Evolutionary conservation across 2,888 invertebrate species (phyloP).

Genomic region (Slavum lentiscoides): DNA sequence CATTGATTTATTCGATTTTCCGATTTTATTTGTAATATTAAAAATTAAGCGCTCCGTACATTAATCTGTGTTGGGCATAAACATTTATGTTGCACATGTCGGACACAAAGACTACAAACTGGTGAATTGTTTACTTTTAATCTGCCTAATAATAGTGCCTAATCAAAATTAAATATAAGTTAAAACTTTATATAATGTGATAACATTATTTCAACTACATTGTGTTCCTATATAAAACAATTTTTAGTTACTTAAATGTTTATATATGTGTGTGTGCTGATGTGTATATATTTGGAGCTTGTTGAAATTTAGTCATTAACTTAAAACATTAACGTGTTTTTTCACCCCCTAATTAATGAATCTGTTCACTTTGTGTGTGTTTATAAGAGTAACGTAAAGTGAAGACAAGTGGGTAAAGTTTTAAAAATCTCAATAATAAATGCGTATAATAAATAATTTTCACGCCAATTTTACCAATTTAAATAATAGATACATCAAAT

Average conservation of each 20-base stretch:
- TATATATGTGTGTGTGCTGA: conserved; percentile 4
- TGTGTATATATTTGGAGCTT: conserved; percentile 1
- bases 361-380: too few relatives aligned
- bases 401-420: background rate
- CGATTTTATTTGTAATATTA: too few relatives aligned
- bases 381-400: background rate
- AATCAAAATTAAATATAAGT: conserved; percentile 1
- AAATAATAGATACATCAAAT: background rate
- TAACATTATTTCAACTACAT: background rate
- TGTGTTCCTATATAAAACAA: conserved; percentile 29
- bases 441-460: background rate
- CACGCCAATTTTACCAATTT: background rate
- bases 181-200: background rate
- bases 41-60: too few relatives aligned
- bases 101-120: background rate
- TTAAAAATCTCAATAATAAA: background rate
- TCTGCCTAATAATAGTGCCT: background rate
- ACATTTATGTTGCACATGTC: background rate
- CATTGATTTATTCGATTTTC: too few relatives aligned
- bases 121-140: background rate
- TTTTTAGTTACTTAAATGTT: conserved; percentile 1
- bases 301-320: conserved; percentile 28
- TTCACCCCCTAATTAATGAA: too few relatives aligned
- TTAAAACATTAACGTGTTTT: background rate
- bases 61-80: background rate